Base-by-base conservation (phyloP, 2,888 invertebrate genomes). In the Tetragonisca angustula region DNA sequence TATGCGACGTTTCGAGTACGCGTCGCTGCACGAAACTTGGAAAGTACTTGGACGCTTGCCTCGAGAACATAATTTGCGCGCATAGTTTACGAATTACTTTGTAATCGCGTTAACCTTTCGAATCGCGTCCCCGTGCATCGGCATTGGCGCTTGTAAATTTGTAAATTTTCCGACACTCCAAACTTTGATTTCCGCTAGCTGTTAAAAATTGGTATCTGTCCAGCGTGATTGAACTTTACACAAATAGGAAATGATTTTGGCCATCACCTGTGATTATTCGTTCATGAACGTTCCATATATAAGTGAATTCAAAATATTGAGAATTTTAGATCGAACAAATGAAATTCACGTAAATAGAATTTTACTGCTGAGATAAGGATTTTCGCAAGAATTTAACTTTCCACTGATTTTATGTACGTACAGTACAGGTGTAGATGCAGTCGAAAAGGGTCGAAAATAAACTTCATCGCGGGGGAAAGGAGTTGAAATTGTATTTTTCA, bases 71-170 rank as follows among this genome's bases (percentile, higher is more conserved):
- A 81, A 87, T 89, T 87, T 81, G 76, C 87, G 84, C 84, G 83
- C 90, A 90, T 90, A 88, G 88, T 91, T 91, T 90, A 88, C 89
- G 89, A 90, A 90, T 91, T 88, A 27, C 64, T 21, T 32, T 21
- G 64, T 32, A 62, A 64, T 32, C 36, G 88, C 84, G 90, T 91
- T 88, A 91, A 88, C 90, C 88, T 89, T 91, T 85, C 87, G 59
- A 67, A 17, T 24, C 65, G 71, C 61, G 74, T 70, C 61, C 17
- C 27, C 49, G 4, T 27, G 72, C 19, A 17, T 27, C 52, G 43
- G 9, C 43, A 43, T 43, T 43, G 43, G 43, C 43, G 43, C 9
- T 43, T 32, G 32, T 32, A 0, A 43, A 11, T 43, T 43, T 43
- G 43, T 11, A 9, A 43, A 43, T 43, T 43, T 43, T 43, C 43